A percentile compares a stretch with the other conserved stretches of the same genome.
These are phyloP conservation scores for Microtus ochrogaster DNA, from an alignment of 2,113 vertebrate species.

Conservation along the genomic window DNA sequence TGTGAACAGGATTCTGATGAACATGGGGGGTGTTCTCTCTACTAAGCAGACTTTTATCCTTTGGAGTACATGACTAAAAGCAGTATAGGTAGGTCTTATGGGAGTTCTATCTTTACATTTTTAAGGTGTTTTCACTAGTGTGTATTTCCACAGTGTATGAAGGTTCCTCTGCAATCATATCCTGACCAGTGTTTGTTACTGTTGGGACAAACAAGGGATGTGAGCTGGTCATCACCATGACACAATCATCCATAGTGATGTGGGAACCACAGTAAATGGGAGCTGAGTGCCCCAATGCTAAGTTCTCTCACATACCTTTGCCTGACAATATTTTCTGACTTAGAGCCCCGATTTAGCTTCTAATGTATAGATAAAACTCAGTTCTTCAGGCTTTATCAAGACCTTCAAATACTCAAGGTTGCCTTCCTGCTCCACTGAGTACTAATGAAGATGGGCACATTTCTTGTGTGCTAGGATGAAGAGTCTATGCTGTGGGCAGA, in stretches of 20 bases:
- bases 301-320: neutral
- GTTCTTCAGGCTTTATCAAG: neutral
- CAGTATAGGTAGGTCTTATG: neutral
- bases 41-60: neutral
- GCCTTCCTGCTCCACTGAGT: neutral
- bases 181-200: neutral
- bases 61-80: neutral
- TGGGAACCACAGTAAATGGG: neutral
- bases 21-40: neutral
- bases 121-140: too few species aligned
- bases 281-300: neutral
- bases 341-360: slow-evolving; percentile 20
- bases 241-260: neutral
- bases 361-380: neutral
- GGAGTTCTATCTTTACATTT: neutral
- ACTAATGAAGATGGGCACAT: neutral
- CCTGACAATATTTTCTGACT: neutral
- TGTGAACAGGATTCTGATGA: neutral
- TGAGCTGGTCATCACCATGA: neutral
- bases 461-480: neutral
- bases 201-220: neutral
- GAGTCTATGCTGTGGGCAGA: neutral
- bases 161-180: neutral
- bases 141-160: neutral
- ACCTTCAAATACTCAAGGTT: neutral